These are phyloP conservation scores for Cichlasoma orientale DNA, from an alignment of 2,797 vertebrate species.

Conservation along the genomic window DNA sequence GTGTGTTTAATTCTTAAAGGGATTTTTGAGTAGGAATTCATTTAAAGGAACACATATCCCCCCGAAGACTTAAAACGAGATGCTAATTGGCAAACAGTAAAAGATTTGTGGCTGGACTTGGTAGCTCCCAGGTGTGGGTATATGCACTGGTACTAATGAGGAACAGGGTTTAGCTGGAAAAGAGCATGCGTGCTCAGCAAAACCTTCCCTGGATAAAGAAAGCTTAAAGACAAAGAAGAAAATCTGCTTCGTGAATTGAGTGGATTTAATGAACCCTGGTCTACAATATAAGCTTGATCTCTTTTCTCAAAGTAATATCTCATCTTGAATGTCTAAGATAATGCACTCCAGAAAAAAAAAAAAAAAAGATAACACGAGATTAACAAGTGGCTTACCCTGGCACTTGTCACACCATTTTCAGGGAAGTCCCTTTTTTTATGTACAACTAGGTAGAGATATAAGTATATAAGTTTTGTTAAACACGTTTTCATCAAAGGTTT, in stretches of 20 bases:
- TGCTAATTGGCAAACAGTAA: constrained; percentile 64
- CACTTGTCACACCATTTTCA: constrained; percentile 17
- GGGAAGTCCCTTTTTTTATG: constrained; percentile 1
- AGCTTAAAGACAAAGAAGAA: constrained; percentile 73
- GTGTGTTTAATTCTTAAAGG: constrained; percentile 17
- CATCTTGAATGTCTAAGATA: constrained; percentile 43
- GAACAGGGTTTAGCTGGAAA: constrained; percentile 63
- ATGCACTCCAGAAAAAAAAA: constrained; percentile 2
- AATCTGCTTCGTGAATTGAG: constrained; percentile 66
- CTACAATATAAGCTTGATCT: constrained; percentile 58
- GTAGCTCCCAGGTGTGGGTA: constrained; percentile 64
- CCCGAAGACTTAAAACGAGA: constrained; percentile 44
- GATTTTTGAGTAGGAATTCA: constrained; percentile 25
- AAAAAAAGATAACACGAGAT: background rate
- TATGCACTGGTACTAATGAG: constrained; percentile 64
- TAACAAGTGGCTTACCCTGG: constrained; percentile 30
- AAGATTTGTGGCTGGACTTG: constrained; percentile 53
- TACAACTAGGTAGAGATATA: background rate
- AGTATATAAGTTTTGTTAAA: background rate
- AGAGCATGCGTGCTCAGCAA: constrained; percentile 67
- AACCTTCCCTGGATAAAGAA: constrained; percentile 65
- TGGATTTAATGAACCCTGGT: constrained; percentile 67
- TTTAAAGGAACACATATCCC: constrained; percentile 17
- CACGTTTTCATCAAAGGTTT: too few species aligned
- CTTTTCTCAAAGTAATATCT: constrained; percentile 59